Base-by-base conservation (phyloP, 2,888 invertebrate genomes). In the Strigamia crassipes region DNA sequence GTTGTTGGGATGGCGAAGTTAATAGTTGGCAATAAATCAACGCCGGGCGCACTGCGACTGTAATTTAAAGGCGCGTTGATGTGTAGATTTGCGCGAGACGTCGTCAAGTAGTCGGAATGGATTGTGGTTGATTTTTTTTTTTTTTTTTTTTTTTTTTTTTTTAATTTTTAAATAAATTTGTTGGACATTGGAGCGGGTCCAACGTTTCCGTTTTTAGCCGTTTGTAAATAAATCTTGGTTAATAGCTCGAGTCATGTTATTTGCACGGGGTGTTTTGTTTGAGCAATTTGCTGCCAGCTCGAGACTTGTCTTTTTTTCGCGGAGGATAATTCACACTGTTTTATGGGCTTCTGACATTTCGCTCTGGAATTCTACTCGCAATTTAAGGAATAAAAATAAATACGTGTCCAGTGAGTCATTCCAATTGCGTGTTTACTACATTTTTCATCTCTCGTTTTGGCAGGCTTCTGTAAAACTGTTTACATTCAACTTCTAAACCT, bases 231-330 rank as follows among this genome's bases (percentile, higher is more conserved):
- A 51, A 51, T 51, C 51, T 3, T 51, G 18, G n/a, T 51, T 51
- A 51, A 51, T 51, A 51, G 51, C 51, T 18, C 15, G 15, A 51
- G 51, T 51, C 51, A 51, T 51, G 51, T 51, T 51, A 51, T 51
- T 51, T 51, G 51, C 51, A 18, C 51, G 18, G n/a, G 15, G 51
- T 51, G 51, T 51, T 51, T 51, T 51, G 51, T 51, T 51, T 51
- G 51, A 51, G 51, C 51, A 51, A 51, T 51, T 51, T 51, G 51
- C 51, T 51, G 51, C n/a, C 51, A 51, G 18, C 51, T 51, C 51
- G 12, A 51, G 51, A 18, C 51, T 51, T 51, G 51, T 8, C 51
- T 51, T 15, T 18, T 15, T 51, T 18, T 51, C 15, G 8, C 38
- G 4, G 8, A 15, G 51, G 51, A 51, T 51, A 51, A 51, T 51